Evolutionary conservation across 2,888 invertebrate genomes (phyloP).

Genomic region (Nemotelus pantherinus): DNA sequence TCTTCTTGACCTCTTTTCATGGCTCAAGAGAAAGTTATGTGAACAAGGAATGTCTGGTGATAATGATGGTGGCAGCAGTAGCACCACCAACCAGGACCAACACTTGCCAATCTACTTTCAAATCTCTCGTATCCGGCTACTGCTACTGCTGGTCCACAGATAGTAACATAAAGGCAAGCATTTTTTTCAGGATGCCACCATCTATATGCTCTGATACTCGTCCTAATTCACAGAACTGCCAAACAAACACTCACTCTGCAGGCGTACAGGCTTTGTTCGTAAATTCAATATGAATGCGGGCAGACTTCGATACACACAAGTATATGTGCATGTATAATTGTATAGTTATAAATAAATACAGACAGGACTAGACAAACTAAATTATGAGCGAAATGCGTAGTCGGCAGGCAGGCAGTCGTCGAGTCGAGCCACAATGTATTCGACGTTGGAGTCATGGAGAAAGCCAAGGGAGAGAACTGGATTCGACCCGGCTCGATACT

Average conservation of each 20-base stretch:
- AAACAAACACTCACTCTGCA: conserved; percentile 15
- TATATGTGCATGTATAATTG: neutral
- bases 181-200: too few relatives aligned
- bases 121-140: too few relatives aligned
- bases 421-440: conserved; percentile 41
- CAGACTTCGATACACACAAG: conserved; percentile 2
- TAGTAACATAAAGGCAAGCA: too few relatives aligned
- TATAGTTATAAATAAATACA: conserved; percentile 38
- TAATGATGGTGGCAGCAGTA: too few relatives aligned
- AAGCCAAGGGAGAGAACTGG: conserved; percentile 3
- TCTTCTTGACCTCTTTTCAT: too few relatives aligned
- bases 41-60: too few relatives aligned
- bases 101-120: too few relatives aligned
- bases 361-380: conserved; percentile 45
- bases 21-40: too few relatives aligned
- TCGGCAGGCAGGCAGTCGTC: neutral
- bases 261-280: neutral
- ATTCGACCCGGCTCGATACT: neutral
- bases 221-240: conserved; percentile 23
- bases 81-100: too few relatives aligned
- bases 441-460: conserved; percentile 33
- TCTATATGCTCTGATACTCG: neutral
- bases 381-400: conserved; percentile 40
- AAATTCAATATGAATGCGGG: conserved; percentile 3
- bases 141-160: too few relatives aligned